Evolutionary conservation across 2,888 invertebrate genomes (phyloP), one percentile per base, ranked within the genome.

Genomic region (Disparrhopalites patrizii): DNA sequence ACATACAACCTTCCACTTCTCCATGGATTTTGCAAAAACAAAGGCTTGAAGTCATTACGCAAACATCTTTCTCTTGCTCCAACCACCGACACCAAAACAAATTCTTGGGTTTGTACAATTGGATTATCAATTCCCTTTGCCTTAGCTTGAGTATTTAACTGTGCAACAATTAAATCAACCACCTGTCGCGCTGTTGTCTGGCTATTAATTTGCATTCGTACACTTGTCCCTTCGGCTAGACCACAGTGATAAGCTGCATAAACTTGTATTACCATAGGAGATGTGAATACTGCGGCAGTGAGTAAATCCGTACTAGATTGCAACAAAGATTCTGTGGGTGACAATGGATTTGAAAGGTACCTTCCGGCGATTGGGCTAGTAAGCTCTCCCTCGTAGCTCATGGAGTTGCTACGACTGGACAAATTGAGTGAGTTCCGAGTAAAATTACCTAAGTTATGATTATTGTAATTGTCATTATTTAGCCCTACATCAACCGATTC

Each of bases 201-300:
- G 0, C 91, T 89, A 0, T 93, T 95, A 0, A 98, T 93, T 79
- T 95, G 94, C 2, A 98, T 82, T 76, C 94, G 93, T 38, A 98
- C 85, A 76, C 94, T 93, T 0, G 95, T 95, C 5, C 95, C 96
- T 68, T 87, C 87, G 1, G 94, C 92, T 73, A 98, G 81, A 10
- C 97, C 97, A 0, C 95, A 95, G 74, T 96, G 92, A 79, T 97
- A 98, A 0, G 97, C 96, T 5, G 96, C 95, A 78, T 90, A 96
- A 8, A 98, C 94, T 83, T 96, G 86, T 33, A 86, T 47, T 23
- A 66, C 36, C 7, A 25, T 38, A n/a, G 38, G 27, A 47, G 30
- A 15, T 30, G 57, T 43, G 3, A 30, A n/a, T n/a, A n/a, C n/a
- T n/a, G n/a, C n/a, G n/a, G n/a, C n/a, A n/a, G n/a, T n/a, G n/a